Evolutionary conservation across 2,888 invertebrate species (phyloP).

Genomic region (Epiblema foenella): DNA sequence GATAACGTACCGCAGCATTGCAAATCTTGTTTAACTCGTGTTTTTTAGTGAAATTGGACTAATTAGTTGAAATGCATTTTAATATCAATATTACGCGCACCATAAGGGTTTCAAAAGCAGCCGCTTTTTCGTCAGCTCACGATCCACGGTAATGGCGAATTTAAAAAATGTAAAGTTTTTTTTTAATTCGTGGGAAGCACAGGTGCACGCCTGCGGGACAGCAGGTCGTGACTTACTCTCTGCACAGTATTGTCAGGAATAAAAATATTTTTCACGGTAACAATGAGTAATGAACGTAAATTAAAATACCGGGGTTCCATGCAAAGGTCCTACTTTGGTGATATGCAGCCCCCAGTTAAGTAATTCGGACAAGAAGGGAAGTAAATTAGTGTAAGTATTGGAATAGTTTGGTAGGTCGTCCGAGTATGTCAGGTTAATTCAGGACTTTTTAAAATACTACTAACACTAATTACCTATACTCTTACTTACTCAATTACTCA

Average conservation of each 20-base stretch:
- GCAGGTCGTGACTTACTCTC: constrained; percentile 79
- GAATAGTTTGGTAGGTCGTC: background rate
- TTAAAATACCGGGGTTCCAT: constrained; percentile 57
- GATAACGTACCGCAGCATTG: constrained; percentile 5
- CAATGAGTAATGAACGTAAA: constrained; percentile 63
- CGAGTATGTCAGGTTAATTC: too few species aligned
- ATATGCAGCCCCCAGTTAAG: constrained; percentile 36
- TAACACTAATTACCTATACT: too few species aligned
- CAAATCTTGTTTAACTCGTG: constrained; percentile 14
- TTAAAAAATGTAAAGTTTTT: constrained; percentile 62
- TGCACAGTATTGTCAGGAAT: constrained; percentile 61
- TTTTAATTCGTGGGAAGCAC: constrained; percentile 69
- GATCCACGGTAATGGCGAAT: constrained; percentile 70
- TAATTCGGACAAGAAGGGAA: constrained; percentile 2
- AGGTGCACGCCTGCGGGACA: constrained; percentile 77
- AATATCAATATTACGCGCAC: constrained; percentile 34
- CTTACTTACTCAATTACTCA: too few species aligned
- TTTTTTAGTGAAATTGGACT: constrained; percentile 29
- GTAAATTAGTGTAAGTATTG: background rate
- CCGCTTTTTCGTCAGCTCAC: constrained; percentile 62
- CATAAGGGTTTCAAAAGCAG: constrained; percentile 53
- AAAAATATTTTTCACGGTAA: constrained; percentile 56
- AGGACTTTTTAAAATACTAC: too few species aligned
- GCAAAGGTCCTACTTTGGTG: constrained; percentile 55
- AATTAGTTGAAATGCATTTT: constrained; percentile 35